phyloP scores from a whole-genome alignment of 2,113 vertebrate genomes.

The Menura novaehollandiae region DNA sequence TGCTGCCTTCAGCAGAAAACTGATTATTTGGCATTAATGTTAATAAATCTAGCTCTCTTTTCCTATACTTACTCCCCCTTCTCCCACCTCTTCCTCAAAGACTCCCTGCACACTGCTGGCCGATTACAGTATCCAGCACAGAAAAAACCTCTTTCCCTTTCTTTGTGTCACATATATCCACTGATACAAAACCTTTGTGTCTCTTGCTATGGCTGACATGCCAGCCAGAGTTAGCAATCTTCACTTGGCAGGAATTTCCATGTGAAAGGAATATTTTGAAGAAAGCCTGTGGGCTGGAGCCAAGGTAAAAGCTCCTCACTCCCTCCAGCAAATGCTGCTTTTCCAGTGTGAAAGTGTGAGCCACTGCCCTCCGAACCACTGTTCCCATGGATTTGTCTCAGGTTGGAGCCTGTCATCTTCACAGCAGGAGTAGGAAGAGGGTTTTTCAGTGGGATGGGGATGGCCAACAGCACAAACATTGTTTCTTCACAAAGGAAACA shows the following conservation, averaged over 20 bases:
- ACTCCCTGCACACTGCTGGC: background rate
- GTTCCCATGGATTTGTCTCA: slow-evolving; percentile 30
- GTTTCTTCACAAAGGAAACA: background rate
- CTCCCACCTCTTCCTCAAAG: background rate
- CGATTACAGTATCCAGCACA: background rate
- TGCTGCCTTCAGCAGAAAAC: slow-evolving; percentile 14
- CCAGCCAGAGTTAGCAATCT: slow-evolving; percentile 20
- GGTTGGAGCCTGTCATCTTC: slow-evolving; percentile 10
- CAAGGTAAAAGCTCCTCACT: slow-evolving; percentile 35
- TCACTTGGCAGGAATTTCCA: slow-evolving; percentile 52
- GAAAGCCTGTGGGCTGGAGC: background rate
- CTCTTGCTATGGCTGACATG: background rate
- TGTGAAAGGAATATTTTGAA: slow-evolving; percentile 48
- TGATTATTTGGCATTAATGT: slow-evolving; percentile 31
- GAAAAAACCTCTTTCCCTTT: background rate
- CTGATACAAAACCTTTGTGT: background rate
- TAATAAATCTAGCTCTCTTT: slow-evolving; percentile 30
- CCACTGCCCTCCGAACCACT: background rate
- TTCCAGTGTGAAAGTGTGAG: background rate
- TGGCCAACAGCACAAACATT: background rate
- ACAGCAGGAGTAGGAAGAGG: background rate
- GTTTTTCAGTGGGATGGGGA: background rate
- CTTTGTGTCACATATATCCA: background rate
- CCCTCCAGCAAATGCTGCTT: background rate
- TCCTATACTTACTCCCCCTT: background rate